Conservation (phyloP, 2,888 invertebrate species). For the Aplocera efformata region DNA sequence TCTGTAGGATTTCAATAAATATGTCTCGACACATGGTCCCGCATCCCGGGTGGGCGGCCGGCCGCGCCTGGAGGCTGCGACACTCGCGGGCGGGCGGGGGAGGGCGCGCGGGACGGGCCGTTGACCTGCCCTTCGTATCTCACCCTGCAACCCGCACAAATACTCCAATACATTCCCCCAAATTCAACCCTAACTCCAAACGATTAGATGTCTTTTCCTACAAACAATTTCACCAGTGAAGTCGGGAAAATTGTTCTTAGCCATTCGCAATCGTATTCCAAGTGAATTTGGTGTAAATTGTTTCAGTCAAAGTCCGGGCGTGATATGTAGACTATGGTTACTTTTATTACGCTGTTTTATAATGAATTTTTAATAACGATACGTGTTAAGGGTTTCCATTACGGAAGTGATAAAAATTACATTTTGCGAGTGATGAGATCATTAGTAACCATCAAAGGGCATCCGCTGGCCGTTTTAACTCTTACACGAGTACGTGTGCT, state of each 20-base stretch:
- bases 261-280: constrained; percentile 59
- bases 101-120: constrained; percentile 41
- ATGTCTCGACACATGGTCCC: constrained; percentile 40
- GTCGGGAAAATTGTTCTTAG: constrained; percentile 58
- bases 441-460: constrained; percentile 7
- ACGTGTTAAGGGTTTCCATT: constrained; percentile 18
- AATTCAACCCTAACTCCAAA: constrained; percentile 58
- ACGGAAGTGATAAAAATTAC: constrained; percentile 20
- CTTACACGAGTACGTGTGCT: not conserved
- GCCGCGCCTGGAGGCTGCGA: constrained; percentile 32
- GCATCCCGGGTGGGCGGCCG: constrained; percentile 22
- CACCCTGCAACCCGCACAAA: constrained; percentile 39
- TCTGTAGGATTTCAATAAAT: constrained; percentile 42
- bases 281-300: constrained; percentile 59
- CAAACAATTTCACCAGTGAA: constrained; percentile 42
- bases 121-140: constrained; percentile 61
- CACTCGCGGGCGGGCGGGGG: constrained; percentile 30
- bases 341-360: constrained; percentile 32
- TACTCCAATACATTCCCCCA: constrained; percentile 40
- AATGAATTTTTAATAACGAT: constrained; percentile 26
- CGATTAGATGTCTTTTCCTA: constrained; percentile 47
- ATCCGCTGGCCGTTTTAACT: not conserved
- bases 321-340: constrained; percentile 31
- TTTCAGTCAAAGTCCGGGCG: constrained; percentile 37
- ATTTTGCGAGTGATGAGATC: constrained; percentile 9